These are phyloP conservation scores for Cryptosula pallasiana DNA, from an alignment of 2,888 invertebrate species.

Conservation along the genomic window DNA sequence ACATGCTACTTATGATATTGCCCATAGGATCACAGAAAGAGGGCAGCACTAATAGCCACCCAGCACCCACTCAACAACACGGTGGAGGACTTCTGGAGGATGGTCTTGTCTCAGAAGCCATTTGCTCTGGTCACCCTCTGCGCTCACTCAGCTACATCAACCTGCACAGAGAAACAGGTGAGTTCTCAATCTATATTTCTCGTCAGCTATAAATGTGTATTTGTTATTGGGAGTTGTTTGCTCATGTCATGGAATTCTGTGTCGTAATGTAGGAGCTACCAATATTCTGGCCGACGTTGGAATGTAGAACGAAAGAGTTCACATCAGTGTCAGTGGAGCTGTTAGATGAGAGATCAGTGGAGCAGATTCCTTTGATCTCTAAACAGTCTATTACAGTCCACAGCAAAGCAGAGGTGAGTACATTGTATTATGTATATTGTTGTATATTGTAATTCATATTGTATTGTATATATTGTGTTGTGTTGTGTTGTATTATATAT, in stretches of 20 bases:
- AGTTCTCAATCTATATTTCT: too few species aligned
- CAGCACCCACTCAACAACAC: slow-evolving; percentile 23
- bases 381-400: not conserved
- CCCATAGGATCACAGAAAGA: slow-evolving; percentile 22
- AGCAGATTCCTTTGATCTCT: not conserved
- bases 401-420: not conserved
- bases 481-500: too few species aligned
- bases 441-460: too few species aligned
- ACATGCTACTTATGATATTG: too few species aligned
- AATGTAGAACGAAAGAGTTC: slow-evolving; percentile 20
- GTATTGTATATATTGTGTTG: too few species aligned
- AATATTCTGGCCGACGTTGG: slow-evolving; percentile 5
- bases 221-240: too few species aligned
- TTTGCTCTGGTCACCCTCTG: slow-evolving; percentile 15
- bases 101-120: not conserved
- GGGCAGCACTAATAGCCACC: slow-evolving; percentile 18
- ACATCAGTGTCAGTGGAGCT: slow-evolving; percentile 2
- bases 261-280: not conserved
- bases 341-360: not conserved
- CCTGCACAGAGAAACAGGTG: slow-evolving; percentile 1
- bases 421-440: too few species aligned
- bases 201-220: too few species aligned
- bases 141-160: not conserved
- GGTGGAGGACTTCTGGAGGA: slow-evolving; percentile 23
- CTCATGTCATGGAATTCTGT: too few species aligned